A percentile compares a stretch with the other conserved stretches of the same genome.
These are phyloP conservation scores for Echeneis naucrates DNA, from an alignment of 2,797 vertebrate species.

Conservation along the genomic window DNA sequence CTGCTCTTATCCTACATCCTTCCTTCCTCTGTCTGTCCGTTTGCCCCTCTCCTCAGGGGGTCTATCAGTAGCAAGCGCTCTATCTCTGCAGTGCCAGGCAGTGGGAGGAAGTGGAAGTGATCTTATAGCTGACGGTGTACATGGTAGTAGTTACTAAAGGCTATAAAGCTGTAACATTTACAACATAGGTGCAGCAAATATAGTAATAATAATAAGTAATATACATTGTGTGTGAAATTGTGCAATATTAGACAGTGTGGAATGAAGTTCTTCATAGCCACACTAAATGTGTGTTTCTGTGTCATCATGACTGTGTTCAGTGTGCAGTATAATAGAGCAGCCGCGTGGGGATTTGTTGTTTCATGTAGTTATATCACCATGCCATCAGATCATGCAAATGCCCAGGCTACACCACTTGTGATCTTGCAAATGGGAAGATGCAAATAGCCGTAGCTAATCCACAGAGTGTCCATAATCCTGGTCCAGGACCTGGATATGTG, in stretches of 20 bases:
- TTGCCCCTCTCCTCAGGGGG: constrained; percentile 51
- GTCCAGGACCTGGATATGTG: constrained; percentile 35
- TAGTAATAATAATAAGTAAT: constrained; percentile 3
- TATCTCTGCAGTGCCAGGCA: constrained; percentile 46
- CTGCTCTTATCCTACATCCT: constrained; percentile 58
- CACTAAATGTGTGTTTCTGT: constrained; percentile 11
- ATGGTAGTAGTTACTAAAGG: constrained; percentile 12
- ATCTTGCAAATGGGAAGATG: constrained; percentile 61
- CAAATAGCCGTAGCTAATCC: constrained; percentile 67
- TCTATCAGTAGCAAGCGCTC: constrained; percentile 38
- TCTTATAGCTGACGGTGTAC: constrained; percentile 22
- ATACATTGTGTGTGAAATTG: not conserved
- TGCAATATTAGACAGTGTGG: constrained; percentile 5
- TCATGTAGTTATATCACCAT: constrained; percentile 43
- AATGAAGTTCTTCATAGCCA: not conserved
- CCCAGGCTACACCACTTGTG: constrained; percentile 38
- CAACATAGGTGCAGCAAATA: not conserved
- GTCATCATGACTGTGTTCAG: constrained; percentile 4
- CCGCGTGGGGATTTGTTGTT: constrained; percentile 31
- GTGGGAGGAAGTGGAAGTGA: constrained; percentile 51
- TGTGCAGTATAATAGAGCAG: constrained; percentile 12
- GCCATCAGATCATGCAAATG: constrained; percentile 59
- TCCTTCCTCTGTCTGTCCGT: constrained; percentile 57
- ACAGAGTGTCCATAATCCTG: constrained; percentile 62
- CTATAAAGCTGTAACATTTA: constrained; percentile 1